Evolutionary conservation across 2,797 vertebrate genomes (phyloP).

Genomic region (Corythornis leucogaster): DNA sequence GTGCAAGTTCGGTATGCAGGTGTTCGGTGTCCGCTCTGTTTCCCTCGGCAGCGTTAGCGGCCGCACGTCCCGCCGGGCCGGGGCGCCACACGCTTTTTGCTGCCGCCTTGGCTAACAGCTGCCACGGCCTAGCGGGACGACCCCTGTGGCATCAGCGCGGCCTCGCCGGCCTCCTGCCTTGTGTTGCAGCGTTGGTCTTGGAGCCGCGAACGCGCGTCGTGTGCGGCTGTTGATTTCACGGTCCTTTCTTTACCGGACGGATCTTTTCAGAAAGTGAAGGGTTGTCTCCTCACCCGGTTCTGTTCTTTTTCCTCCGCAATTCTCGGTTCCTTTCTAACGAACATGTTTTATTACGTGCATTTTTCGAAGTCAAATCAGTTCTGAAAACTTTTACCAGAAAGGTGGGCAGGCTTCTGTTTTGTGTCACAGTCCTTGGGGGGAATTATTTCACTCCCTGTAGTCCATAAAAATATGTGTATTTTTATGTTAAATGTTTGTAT

Average conservation of each 20-base stretch:
- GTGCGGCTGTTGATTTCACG: rapidly evolving
- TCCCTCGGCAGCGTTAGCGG: no score
- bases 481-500: rapidly evolving
- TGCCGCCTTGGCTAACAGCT: no score
- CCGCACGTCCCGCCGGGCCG: no score
- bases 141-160: neutral
- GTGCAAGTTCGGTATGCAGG: no score
- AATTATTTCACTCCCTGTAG: rapidly evolving
- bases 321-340: rapidly evolving
- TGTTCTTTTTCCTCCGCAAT: neutral
- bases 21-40: no score
- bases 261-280: rapidly evolving
- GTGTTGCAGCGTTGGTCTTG: neutral
- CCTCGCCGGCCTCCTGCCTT: neutral
- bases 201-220: rapidly evolving
- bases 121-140: neutral
- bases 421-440: neutral
- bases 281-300: rapidly evolving
- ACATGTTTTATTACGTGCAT: rapidly evolving
- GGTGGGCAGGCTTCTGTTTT: rapidly evolving
- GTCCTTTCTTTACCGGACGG: rapidly evolving
- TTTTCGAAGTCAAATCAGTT: rapidly evolving
- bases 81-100: no score
- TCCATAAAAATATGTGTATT: rapidly evolving
- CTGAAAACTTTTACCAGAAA: rapidly evolving